phyloP scores from a whole-genome alignment of 2,888 invertebrate genomes.

The Mesoligia furuncula region DNA sequence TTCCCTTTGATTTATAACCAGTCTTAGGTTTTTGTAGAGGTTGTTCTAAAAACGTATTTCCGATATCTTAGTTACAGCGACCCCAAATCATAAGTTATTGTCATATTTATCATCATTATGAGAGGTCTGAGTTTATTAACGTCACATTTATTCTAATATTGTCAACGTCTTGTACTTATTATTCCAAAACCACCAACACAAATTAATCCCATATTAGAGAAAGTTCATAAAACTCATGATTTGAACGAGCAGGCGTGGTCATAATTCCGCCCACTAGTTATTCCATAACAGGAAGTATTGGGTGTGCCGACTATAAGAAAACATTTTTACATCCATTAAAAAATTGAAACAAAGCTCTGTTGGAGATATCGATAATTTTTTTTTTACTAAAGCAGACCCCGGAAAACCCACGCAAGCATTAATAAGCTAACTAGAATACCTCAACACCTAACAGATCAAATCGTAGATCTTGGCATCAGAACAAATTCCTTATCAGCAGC shows the following conservation, averaged over 20 bases:
- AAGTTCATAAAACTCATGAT: slow-evolving; percentile 54
- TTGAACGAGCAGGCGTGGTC: slow-evolving; percentile 40
- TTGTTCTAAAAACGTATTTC: slow-evolving; percentile 27
- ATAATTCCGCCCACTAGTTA: slow-evolving; percentile 59
- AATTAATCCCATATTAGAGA: slow-evolving; percentile 56
- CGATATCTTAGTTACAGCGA: slow-evolving; percentile 26
- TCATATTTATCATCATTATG: slow-evolving; percentile 23
- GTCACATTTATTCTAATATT: slow-evolving; percentile 13
- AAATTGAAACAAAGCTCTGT: slow-evolving; percentile 38
- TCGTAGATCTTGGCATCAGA: slow-evolving; percentile 37
- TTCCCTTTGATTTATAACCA: slow-evolving; percentile 56
- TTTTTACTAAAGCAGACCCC: slow-evolving; percentile 12
- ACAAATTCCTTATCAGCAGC: slow-evolving; percentile 38
- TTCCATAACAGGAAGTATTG: slow-evolving; percentile 48
- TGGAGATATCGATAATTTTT: slow-evolving; percentile 10
- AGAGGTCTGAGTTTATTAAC: slow-evolving; percentile 16
- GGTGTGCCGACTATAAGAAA: slow-evolving; percentile 28
- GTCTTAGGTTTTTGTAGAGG: slow-evolving; percentile 43
- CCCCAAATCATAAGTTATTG: slow-evolving; percentile 31
- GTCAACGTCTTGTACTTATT: slow-evolving; percentile 2
- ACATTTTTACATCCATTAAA: slow-evolving; percentile 15
- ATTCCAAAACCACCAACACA: slow-evolving; percentile 39
- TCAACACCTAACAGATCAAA: slow-evolving; percentile 25
- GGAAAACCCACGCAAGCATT: slow-evolving; percentile 30
- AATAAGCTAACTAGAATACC: slow-evolving; percentile 21